Base-by-base conservation (phyloP, 2,113 vertebrate genomes). In the Parus major region DNA sequence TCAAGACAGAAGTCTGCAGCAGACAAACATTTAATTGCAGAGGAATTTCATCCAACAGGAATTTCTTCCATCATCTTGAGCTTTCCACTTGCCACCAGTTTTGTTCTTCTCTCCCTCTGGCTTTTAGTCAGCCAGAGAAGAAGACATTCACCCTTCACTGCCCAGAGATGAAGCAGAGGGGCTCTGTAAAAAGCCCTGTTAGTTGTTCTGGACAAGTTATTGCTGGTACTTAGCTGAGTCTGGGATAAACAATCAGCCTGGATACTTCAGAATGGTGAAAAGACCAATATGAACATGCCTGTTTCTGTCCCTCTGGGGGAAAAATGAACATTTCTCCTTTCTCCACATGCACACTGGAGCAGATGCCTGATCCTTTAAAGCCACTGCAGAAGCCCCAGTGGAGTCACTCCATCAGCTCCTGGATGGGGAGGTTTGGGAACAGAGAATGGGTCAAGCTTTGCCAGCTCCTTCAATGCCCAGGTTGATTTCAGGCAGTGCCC, bases 101-200 rank as follows among this genome's bases (percentile, higher is more conserved):
- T 92, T 22, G 15, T 46, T 50, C 24, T 50, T 47, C 15, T 39
- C 5, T 44, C 5, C n/a, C 8, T 79, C 35, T 35, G 44, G 1
- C 6, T 72, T 82, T 61, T 12, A 50, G 19, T 55, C 61, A 71
- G 31, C 22, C 46, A 41, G 46, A 79, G 80, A 65, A 71, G 53
- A 76, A 55, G 16, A 25, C 25, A 29, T 69, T 77, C 78, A 73
- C 29, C 16, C 57, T 66, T 63, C 75, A 55, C 14, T 81, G 50
- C 10, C 85, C 50, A 72, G 83, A 72, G 44, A 55, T 42, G 6
- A n/a, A 61, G 39, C 56, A 66, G 35, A 61, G 10, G 5, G 8
- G 4, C 6, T 49, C 18, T 42, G 12, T 39, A 29, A 78, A 68
- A 84, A 39, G 2, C 8, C 7, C 18, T 0, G 0, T 14, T 31